phyloP scores from a whole-genome alignment of 2,797 vertebrate species.

The Urosaurus nigricauda region DNA sequence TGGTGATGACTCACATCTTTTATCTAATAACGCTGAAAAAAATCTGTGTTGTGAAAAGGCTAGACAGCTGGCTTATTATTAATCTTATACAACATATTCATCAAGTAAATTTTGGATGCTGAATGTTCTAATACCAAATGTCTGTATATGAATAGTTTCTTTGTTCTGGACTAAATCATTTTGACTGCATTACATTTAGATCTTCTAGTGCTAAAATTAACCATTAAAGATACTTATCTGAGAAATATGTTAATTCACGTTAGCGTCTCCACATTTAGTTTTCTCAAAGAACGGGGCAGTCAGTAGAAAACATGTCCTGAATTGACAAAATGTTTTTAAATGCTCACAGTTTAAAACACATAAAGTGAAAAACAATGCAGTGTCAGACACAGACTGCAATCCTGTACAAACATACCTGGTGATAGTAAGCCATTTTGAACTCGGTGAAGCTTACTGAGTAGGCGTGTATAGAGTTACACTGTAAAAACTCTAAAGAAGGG shows the following conservation, averaged over 20 bases:
- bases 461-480: neutral
- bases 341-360: neutral
- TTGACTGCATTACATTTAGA: neutral
- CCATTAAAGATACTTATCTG: neutral
- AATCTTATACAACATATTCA: conserved; percentile 34
- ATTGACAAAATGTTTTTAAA: neutral
- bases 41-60: conserved; percentile 62
- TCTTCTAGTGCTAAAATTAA: conserved; percentile 27
- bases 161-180: neutral
- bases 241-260: neutral
- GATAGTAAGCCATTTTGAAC: neutral
- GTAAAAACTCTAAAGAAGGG: neutral
- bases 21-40: conserved; percentile 67
- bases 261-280: neutral
- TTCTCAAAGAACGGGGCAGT: neutral
- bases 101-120: conserved; percentile 36
- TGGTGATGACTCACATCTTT: conserved; percentile 65
- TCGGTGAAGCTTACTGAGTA: neutral
- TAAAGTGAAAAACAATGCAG: neutral
- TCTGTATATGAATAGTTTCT: conserved; percentile 18
- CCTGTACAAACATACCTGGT: neutral
- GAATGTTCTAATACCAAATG: neutral
- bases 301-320: neutral
- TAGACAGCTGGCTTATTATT: conserved; percentile 61
- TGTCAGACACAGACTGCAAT: neutral